Base-by-base conservation (phyloP, 2,113 vertebrate species). In the Agelaius tricolor region DNA sequence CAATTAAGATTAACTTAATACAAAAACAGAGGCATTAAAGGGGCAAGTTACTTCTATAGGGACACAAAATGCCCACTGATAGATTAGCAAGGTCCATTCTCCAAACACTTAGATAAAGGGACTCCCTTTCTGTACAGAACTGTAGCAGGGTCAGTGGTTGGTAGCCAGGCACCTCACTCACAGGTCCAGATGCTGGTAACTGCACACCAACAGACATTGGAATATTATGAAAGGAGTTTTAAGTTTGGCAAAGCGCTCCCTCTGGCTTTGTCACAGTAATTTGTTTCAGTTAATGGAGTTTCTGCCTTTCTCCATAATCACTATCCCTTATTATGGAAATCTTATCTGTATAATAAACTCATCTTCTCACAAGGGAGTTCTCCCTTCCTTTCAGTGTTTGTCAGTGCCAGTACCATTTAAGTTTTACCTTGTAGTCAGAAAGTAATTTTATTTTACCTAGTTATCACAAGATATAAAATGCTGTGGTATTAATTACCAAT, bases 261-360 rank as follows among this genome's bases (percentile, higher is more conserved):
- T 92, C 92, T 94, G 90, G 92, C 87, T 96, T 96, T 95, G 88
- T 95, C 79, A 95, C 54, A 96, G 90, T 84, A 90, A 96, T 96
- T 96, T 95, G 90, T 95, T 97, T 95, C 93, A 90, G 93, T 95
- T 97, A 97, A 95, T 96, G 83, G 90, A 89, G 92, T 90, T 95
- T 94, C 92, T 95, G 85, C 72, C 94, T 93, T 93, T 94, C 88
- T 79, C 83, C 83, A 86, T 96, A 94, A 94, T 95, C 87, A 81
- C 94, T 96, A 93, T 78, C 88, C 85, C 88, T 92, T 96, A 90
- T 94, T 95, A 96, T 90, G 90, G 94, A 96, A 96, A 95, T 95
- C 96, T 96, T 96, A 95, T 93, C 92, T 93, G 84, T 94, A 95
- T 94, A 96, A 96, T 94, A 96, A 97, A 96, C 93, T 96, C 91